A percentile compares a stretch with the other conserved stretches of the same genome.
These are phyloP conservation scores for Anarhynchus alexandrinus DNA, from an alignment of 2,113 vertebrate genomes.

Conservation along the genomic window DNA sequence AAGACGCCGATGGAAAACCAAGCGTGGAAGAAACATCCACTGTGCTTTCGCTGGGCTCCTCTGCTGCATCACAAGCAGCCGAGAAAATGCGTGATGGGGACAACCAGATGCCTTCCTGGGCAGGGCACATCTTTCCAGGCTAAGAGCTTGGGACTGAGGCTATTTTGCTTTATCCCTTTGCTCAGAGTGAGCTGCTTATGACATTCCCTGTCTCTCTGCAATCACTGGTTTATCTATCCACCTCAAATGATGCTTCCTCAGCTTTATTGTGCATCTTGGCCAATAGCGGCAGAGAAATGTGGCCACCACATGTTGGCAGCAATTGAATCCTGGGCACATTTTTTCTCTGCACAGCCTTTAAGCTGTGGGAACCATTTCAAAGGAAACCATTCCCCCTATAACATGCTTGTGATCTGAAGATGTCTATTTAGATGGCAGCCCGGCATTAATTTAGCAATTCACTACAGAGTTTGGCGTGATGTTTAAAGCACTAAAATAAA, in stretches of 20 bases:
- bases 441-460: constrained; percentile 79
- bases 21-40: neutral
- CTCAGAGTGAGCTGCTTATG: neutral
- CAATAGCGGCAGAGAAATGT: constrained; percentile 74
- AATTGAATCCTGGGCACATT: constrained; percentile 75
- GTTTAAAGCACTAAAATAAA: constrained; percentile 78
- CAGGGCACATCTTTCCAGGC: neutral
- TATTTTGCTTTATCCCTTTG: neutral
- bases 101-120: neutral
- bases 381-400: constrained; percentile 79
- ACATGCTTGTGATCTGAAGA: constrained; percentile 82
- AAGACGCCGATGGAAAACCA: neutral
- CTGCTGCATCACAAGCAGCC: neutral
- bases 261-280: neutral
- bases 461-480: constrained; percentile 75
- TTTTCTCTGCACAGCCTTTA: constrained; percentile 74
- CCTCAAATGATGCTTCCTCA: constrained; percentile 52
- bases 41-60: neutral
- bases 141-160: neutral
- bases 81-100: neutral
- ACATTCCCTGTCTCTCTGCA: neutral
- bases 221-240: constrained; percentile 29
- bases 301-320: constrained; percentile 86
- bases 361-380: constrained; percentile 83
- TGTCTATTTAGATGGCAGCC: constrained; percentile 79